These are phyloP conservation scores for Ceratitis capitata DNA, from an alignment of 1,140 invertebrate genomes.

Conservation along the genomic window DNA sequence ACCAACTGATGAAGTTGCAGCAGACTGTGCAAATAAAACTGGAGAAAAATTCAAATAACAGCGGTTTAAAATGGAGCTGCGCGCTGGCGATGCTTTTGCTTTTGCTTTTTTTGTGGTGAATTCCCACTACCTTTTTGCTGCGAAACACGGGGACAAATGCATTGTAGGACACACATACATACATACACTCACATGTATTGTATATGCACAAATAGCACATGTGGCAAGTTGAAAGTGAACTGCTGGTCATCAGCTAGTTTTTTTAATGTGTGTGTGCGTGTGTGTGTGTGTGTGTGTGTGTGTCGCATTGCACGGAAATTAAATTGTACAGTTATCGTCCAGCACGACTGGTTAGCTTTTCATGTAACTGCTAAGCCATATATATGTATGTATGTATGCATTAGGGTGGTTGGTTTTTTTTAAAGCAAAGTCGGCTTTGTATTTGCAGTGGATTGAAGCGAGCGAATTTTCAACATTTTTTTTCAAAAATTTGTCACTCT, in stretches of 20 bases:
- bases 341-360: neutral
- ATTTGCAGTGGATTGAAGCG: too few species aligned
- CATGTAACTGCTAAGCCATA: too few species aligned
- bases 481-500: too few species aligned
- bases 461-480: too few species aligned
- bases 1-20: slow-evolving; percentile 25
- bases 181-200: neutral
- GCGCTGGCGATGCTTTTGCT: too few species aligned
- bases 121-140: neutral
- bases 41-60: neutral
- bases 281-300: neutral
- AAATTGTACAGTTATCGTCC: slow-evolving; percentile 15
- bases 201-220: too few species aligned
- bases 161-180: neutral
- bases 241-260: neutral
- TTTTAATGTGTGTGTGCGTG: neutral
- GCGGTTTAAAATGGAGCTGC: neutral
- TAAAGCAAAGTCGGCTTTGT: too few species aligned
- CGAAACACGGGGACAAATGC: neutral
- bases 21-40: neutral
- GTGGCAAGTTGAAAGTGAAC: neutral
- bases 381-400: too few species aligned
- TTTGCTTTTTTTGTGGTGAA: neutral
- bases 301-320: slow-evolving; percentile 18
- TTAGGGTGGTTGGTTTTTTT: too few species aligned